phyloP scores from a whole-genome alignment of 2,888 invertebrate species.

The Pandemis cinnamomeana region DNA sequence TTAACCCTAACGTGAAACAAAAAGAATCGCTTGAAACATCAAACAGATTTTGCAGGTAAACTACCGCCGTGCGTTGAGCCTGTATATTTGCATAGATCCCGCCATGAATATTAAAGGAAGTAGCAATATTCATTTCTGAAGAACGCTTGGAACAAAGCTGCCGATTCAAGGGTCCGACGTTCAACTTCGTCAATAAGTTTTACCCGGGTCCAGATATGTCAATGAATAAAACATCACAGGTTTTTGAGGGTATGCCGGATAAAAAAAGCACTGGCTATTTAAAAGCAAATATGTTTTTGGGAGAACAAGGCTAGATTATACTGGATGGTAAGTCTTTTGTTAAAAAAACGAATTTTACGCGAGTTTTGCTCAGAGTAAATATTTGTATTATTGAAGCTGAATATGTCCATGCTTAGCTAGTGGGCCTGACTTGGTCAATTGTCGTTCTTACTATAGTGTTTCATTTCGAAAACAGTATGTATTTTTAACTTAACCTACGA shows the following conservation, averaged over 20 bases:
- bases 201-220: slow-evolving; percentile 21
- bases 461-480: too few species aligned
- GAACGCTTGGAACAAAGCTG: slow-evolving; percentile 8
- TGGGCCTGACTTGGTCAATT: too few species aligned
- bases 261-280: neutral
- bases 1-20: slow-evolving; percentile 1
- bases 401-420: too few species aligned
- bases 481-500: too few species aligned
- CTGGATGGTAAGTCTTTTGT: too few species aligned
- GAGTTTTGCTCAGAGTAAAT: too few species aligned
- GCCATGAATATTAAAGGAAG: slow-evolving; percentile 21
- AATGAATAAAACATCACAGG: slow-evolving; percentile 40
- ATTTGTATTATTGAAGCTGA: too few species aligned
- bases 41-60: slow-evolving; percentile 25
- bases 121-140: slow-evolving; percentile 24
- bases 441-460: too few species aligned
- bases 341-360: too few species aligned
- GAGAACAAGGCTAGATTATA: too few species aligned
- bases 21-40: neutral
- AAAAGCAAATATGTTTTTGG: neutral
- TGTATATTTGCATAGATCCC: slow-evolving; percentile 29
- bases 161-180: slow-evolving; percentile 15
- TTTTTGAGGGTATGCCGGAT: slow-evolving; percentile 1
- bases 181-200: slow-evolving; percentile 30
- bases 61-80: slow-evolving; percentile 13